Evolutionary conservation across 2,888 invertebrate genomes (phyloP).

Genomic region (Rosalia funebris): DNA sequence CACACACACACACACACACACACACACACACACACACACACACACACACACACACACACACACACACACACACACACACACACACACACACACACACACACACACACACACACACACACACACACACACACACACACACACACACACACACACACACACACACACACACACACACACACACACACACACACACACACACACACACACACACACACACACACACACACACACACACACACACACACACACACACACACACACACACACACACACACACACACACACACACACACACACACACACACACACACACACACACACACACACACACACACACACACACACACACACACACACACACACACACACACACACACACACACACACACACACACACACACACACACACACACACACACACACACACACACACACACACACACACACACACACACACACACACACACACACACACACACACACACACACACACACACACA

Average conservation of each 20-base stretch:
- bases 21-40: not conserved
- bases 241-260: not conserved
- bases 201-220: not conserved
- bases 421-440: not conserved
- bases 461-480: not conserved
- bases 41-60: not conserved
- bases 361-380: not conserved
- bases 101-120: not conserved
- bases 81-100: not conserved
- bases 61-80: not conserved
- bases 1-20: not conserved
- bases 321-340: not conserved
- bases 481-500: not conserved
- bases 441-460: not conserved
- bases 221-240: not conserved
- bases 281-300: not conserved
- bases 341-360: not conserved
- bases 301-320: not conserved
- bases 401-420: not conserved
- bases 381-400: not conserved
- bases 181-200: not conserved
- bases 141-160: not conserved
- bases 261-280: not conserved
- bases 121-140: not conserved
- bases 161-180: not conserved